A percentile compares a stretch with the other conserved stretches of the same genome.
Evolutionary conservation across 2,888 invertebrate genomes (phyloP).

Genomic region (Eulithis testata): DNA sequence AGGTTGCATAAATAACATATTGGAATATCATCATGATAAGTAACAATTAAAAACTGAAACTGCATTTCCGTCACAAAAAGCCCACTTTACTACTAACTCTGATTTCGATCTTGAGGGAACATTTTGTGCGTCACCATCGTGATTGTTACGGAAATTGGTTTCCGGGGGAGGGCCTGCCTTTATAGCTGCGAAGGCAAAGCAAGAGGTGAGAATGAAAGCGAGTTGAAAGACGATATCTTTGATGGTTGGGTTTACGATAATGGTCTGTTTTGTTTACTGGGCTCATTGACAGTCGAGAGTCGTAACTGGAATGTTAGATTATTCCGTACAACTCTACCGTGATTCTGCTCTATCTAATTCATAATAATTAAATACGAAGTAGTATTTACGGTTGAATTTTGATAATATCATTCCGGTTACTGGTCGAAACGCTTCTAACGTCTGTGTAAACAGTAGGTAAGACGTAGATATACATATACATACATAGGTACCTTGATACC

Average conservation of each 20-base stretch:
- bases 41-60: neutral
- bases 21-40: neutral
- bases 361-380: too few species aligned
- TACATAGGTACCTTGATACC: too few species aligned
- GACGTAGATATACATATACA: too few species aligned
- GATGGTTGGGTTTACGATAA: slow-evolving; percentile 22
- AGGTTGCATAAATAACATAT: neutral
- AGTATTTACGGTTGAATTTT: too few species aligned
- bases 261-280: slow-evolving; percentile 1
- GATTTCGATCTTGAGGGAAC: slow-evolving; percentile 41
- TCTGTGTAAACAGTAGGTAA: too few species aligned
- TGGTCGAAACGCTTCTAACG: too few species aligned
- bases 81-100: neutral
- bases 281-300: neutral
- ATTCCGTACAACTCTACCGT: too few species aligned
- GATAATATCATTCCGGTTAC: too few species aligned
- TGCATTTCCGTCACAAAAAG: slow-evolving; percentile 5
- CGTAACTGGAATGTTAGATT: too few species aligned
- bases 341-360: too few species aligned
- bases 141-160: slow-evolving; percentile 52
- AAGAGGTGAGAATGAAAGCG: slow-evolving; percentile 9
- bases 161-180: slow-evolving; percentile 42
- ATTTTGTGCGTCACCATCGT: slow-evolving; percentile 48
- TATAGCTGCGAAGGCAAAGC: slow-evolving; percentile 3
- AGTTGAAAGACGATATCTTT: slow-evolving; percentile 6